Evolutionary conservation across 2,888 invertebrate species (phyloP).

Genomic region (Gymnoscelis rufifasciata): DNA sequence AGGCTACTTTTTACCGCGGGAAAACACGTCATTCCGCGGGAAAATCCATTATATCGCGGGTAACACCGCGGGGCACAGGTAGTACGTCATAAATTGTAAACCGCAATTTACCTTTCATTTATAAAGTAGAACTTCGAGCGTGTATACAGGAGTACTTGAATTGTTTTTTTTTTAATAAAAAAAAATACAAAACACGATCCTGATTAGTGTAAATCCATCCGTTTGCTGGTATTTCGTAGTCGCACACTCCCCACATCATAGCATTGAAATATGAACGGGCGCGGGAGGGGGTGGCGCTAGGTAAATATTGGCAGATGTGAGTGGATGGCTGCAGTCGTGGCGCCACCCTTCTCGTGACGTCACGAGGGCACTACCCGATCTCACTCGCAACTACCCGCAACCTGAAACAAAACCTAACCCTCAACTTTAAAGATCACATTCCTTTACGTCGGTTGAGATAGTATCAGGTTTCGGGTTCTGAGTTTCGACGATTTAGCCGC

Average conservation of each 20-base stretch:
- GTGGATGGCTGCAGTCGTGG: conserved; percentile 79
- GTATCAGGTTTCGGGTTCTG: not conserved
- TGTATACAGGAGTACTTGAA: not conserved
- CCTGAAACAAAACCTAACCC: not conserved
- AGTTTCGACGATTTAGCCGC: conserved; percentile 1
- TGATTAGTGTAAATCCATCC: conserved; percentile 37
- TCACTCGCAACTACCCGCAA: conserved; percentile 3
- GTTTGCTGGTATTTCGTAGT: conserved; percentile 65
- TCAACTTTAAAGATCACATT: not conserved
- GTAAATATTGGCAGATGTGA: conserved; percentile 83
- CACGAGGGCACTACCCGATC: conserved; percentile 32
- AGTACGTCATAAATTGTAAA: too few relatives aligned
- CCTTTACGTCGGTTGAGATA: not conserved
- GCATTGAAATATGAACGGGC: conserved; percentile 74
- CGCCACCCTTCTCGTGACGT: conserved; percentile 60
- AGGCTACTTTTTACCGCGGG: too few relatives aligned
- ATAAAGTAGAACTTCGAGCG: too few relatives aligned
- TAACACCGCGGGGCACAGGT: too few relatives aligned
- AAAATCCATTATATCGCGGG: too few relatives aligned
- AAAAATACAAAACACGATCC: conserved; percentile 13
- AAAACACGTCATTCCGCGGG: too few relatives aligned
- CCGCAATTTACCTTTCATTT: too few relatives aligned
- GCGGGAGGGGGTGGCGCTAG: conserved; percentile 58
- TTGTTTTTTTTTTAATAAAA: not conserved
- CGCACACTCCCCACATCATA: conserved; percentile 59